A percentile compares a stretch with the other conserved stretches of the same genome.
Conservation (phyloP, 2,113 vertebrate genomes). For the Chloropsis hardwickii region DNA sequence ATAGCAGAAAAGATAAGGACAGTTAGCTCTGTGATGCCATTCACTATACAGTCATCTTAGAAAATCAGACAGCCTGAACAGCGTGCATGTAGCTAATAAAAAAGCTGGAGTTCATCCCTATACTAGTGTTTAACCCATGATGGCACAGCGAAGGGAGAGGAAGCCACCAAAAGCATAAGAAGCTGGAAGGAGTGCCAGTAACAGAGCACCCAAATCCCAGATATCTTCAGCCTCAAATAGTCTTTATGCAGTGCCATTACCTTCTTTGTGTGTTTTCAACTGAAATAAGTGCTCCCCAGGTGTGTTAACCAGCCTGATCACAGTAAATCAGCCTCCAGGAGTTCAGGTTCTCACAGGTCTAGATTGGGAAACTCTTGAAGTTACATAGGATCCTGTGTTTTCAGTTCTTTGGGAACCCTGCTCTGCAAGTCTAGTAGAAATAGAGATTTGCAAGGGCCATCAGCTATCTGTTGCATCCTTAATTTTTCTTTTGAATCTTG, state of each 20-base stretch:
- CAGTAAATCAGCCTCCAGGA: background rate
- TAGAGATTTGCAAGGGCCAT: background rate
- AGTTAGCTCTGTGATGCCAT: background rate
- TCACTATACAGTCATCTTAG: background rate
- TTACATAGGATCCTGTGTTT: rapidly evolving
- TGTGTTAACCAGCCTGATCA: background rate
- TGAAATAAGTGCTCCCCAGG: background rate
- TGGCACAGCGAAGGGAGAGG: background rate
- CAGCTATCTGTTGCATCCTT: background rate
- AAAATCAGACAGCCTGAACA: background rate
- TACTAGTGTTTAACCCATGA: background rate
- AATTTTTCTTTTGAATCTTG: background rate
- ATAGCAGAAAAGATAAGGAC: background rate
- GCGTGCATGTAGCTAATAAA: background rate
- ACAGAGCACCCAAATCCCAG: background rate
- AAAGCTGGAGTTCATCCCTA: background rate
- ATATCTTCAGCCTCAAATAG: background rate
- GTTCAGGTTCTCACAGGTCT: background rate
- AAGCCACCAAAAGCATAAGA: background rate
- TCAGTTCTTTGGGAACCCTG: background rate
- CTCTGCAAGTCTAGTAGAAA: background rate
- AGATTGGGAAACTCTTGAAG: background rate
- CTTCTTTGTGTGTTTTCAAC: background rate
- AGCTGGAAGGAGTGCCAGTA: background rate
- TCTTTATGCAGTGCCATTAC: background rate